These are phyloP conservation scores for Phocoena phocoena DNA, from an alignment of 2,113 vertebrate species.

Conservation along the genomic window DNA sequence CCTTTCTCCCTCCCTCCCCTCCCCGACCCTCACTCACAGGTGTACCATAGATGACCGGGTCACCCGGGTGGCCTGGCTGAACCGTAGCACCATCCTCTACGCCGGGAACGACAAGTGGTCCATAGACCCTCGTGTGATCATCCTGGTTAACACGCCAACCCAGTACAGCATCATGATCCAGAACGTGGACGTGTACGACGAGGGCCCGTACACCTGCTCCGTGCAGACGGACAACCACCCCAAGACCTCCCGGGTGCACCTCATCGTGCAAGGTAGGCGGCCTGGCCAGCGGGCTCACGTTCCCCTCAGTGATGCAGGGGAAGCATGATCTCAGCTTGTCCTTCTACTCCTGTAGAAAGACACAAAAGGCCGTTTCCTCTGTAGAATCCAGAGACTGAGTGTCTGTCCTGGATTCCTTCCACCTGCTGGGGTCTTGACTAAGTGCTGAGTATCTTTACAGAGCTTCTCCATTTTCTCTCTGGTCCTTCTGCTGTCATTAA, in stretches of 20 bases:
- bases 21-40: constrained; percentile 79
- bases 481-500: neutral
- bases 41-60: constrained; percentile 96
- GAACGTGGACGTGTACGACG: constrained; percentile 94
- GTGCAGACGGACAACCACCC: constrained; percentile 98
- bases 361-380: neutral
- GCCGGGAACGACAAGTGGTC: constrained; percentile 98
- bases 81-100: constrained; percentile 97
- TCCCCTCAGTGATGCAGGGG: rapidly evolving
- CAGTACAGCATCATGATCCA: constrained; percentile 98
- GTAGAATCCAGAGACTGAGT: neutral
- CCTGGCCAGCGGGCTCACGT: rapidly evolving
- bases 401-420: neutral
- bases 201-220: constrained; percentile 96
- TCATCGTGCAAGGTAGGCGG: constrained; percentile 95
- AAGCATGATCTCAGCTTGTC: neutral
- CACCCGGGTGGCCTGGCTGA: constrained; percentile 96
- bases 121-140: constrained; percentile 94
- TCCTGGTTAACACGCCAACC: constrained; percentile 94
- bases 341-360: neutral
- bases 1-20: neutral
- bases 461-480: neutral
- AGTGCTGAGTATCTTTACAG: neutral
- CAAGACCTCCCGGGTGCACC: constrained; percentile 94
- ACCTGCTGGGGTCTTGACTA: neutral